These are phyloP conservation scores for Hippoglossus stenolepis DNA, from an alignment of 2,113 vertebrate species.

Conservation along the genomic window DNA sequence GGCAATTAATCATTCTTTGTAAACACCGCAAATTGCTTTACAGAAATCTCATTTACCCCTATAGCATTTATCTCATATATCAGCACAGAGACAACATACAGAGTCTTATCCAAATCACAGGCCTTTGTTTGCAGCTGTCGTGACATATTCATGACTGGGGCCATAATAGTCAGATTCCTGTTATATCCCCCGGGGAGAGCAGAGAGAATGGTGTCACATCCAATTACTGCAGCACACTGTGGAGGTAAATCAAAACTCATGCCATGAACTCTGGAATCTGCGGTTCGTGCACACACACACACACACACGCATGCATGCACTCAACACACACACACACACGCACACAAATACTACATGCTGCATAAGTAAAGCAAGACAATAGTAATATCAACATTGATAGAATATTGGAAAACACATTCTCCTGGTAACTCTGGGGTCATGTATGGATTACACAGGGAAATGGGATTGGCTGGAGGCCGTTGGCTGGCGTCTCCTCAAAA, in stretches of 20 bases:
- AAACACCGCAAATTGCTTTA: conserved; percentile 68
- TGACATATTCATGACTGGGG: conserved; percentile 82
- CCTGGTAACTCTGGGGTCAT: conserved; percentile 63
- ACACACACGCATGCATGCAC: not conserved
- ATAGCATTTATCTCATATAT: conserved; percentile 65
- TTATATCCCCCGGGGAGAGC: conserved; percentile 74
- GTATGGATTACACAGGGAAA: conserved; percentile 72
- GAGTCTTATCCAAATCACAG: conserved; percentile 69
- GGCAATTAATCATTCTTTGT: conserved; percentile 66
- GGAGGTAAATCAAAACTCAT: conserved; percentile 79
- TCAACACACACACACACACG: not conserved
- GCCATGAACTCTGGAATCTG: conserved; percentile 68
- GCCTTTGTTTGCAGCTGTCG: conserved; percentile 76
- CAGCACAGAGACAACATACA: conserved; percentile 62
- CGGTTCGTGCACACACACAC: conserved; percentile 41
- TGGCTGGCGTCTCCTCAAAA: conserved; percentile 55
- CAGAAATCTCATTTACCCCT: conserved; percentile 61
- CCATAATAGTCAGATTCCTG: conserved; percentile 82
- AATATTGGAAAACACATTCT: conserved; percentile 73
- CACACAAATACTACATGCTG: not conserved
- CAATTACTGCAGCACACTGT: conserved; percentile 78
- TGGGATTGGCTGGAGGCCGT: conserved; percentile 67
- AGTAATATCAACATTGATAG: conserved; percentile 70
- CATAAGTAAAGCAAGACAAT: conserved; percentile 46
- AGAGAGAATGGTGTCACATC: conserved; percentile 80